Conservation (phyloP, 2,113 vertebrate species). For the Bambusicola thoracicus region DNA sequence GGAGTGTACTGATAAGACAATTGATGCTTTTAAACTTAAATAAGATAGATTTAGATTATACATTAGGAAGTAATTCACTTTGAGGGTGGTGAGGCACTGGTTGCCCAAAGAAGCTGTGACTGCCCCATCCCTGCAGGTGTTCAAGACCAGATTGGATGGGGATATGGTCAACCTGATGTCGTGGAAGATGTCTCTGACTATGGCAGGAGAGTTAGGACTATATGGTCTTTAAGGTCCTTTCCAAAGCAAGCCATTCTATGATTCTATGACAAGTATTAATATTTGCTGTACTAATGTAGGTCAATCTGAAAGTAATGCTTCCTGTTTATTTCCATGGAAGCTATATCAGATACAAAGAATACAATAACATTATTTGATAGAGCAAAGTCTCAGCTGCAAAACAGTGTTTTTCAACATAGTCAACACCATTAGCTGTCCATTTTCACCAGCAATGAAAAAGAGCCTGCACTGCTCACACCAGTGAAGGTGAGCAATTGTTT, state of each 20-base stretch:
- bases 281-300: background rate
- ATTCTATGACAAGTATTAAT: background rate
- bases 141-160: background rate
- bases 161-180: background rate
- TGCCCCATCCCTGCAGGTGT: background rate
- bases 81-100: background rate
- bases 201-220: background rate
- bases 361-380: no score
- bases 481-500: no score
- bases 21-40: background rate
- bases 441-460: no score
- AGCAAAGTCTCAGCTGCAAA: no score
- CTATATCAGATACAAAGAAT: no score
- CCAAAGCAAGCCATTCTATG: background rate
- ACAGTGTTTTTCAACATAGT: no score
- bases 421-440: no score
- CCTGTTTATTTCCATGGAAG: no score
- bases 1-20: background rate
- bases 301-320: no score
- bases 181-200: background rate
- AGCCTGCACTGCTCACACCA: no score
- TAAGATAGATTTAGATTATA: background rate
- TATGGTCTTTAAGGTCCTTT: background rate
- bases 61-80: background rate
- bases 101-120: background rate